Evolutionary conservation across 2,888 invertebrate genomes (phyloP).

Genomic region (Herminia tarsipennalis): DNA sequence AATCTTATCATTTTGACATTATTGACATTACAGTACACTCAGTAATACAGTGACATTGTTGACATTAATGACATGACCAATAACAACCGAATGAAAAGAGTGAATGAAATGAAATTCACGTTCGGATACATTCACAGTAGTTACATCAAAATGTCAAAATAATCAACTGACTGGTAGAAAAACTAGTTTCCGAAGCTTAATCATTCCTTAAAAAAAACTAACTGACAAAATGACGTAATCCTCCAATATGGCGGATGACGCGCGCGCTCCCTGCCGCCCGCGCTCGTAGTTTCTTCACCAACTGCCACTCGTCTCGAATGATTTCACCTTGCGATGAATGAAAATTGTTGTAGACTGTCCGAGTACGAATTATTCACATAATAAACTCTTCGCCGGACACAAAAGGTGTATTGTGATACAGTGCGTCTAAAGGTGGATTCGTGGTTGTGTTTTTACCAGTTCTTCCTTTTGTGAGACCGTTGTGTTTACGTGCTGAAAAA

Average conservation of each 20-base stretch:
- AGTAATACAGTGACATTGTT: too few species aligned
- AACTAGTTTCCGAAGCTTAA: constrained; percentile 36
- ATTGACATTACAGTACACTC: background rate
- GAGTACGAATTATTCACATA: constrained; percentile 59
- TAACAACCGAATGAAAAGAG: constrained; percentile 12
- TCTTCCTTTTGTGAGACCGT: constrained; percentile 78
- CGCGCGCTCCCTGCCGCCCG: constrained; percentile 70
- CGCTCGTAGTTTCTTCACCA: constrained; percentile 67
- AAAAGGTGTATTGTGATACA: constrained; percentile 66
- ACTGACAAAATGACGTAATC: constrained; percentile 75
- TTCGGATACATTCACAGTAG: constrained; percentile 36
- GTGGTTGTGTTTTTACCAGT: constrained; percentile 76
- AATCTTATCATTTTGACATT: constrained; percentile 13
- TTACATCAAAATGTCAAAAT: constrained; percentile 14
- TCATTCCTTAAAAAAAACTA: constrained; percentile 36
- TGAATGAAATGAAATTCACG: constrained; percentile 4
- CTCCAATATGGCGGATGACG: constrained; percentile 84
- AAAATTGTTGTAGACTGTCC: constrained; percentile 70
- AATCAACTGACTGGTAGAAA: constrained; percentile 25
- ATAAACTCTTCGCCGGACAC: constrained; percentile 62
- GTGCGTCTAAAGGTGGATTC: constrained; percentile 75
- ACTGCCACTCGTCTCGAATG: constrained; percentile 74
- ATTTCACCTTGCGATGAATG: constrained; percentile 80
- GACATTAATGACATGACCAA: constrained; percentile 1
- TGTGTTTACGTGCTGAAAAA: constrained; percentile 80